These are phyloP conservation scores for Tachuris rubrigastra DNA, from an alignment of 2,113 vertebrate genomes.

Conservation along the genomic window DNA sequence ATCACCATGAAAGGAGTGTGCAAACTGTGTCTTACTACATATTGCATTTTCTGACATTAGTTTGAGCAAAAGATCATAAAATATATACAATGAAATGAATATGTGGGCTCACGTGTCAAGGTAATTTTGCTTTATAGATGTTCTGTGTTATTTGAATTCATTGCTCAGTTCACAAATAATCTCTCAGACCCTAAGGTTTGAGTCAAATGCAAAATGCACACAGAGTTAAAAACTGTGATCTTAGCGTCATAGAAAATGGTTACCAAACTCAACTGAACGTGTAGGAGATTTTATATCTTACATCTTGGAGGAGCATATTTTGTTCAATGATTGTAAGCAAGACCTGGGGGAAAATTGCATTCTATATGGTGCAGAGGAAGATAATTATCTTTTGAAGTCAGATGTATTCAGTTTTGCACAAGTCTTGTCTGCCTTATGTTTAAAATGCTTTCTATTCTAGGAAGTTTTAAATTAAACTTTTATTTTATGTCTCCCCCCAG, in stretches of 20 bases:
- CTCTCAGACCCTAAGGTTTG: not conserved
- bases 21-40: not conserved
- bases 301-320: not conserved
- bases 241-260: not conserved
- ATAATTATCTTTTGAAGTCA: not conserved
- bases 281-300: not conserved
- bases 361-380: not conserved
- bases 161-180: not conserved
- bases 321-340: not conserved
- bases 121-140: not conserved
- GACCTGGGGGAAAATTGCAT: not conserved
- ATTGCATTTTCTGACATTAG: not conserved
- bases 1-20: not conserved
- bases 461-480: not conserved
- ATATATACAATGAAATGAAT: not conserved
- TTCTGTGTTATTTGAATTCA: not conserved
- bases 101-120: not conserved
- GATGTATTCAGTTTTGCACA: not conserved
- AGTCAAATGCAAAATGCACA: not conserved
- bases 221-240: not conserved
- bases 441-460: not conserved
- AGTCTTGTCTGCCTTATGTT: not conserved
- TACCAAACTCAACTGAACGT: not conserved
- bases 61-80: not conserved
- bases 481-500: constrained; percentile 63